Evolutionary conservation across 2,113 vertebrate genomes (phyloP).

Genomic region (Thunnus thynnus): DNA sequence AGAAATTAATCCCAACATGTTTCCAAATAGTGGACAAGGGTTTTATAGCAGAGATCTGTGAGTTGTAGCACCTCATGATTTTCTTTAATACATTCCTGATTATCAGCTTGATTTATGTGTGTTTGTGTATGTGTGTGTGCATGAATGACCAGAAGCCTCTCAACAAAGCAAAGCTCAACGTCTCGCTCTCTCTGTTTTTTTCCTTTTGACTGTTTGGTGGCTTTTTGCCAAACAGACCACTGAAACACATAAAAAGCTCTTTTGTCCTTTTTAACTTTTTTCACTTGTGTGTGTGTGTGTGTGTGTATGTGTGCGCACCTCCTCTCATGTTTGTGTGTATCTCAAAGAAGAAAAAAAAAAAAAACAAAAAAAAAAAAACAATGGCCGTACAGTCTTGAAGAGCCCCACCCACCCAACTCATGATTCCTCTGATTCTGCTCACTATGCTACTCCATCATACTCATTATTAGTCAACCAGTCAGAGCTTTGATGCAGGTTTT

Average conservation of each 20-base stretch:
- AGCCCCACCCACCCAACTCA: slow-evolving; percentile 80
- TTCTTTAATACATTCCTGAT: slow-evolving; percentile 6
- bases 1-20: background rate
- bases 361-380: slow-evolving; percentile 73
- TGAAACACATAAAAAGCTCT: slow-evolving; percentile 72
- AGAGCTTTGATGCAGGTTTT: slow-evolving; percentile 37
- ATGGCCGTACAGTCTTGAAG: slow-evolving; percentile 86
- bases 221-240: slow-evolving; percentile 50
- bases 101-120: slow-evolving; percentile 18
- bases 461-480: slow-evolving; percentile 28
- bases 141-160: slow-evolving; percentile 33
- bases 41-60: background rate
- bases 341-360: slow-evolving; percentile 42
- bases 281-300: slow-evolving; percentile 75
- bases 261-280: slow-evolving; percentile 84
- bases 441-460: slow-evolving; percentile 54
- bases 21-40: background rate
- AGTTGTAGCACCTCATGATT: slow-evolving; percentile 22
- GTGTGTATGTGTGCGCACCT: slow-evolving; percentile 51
- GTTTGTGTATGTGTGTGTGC: slow-evolving; percentile 15
- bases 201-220: slow-evolving; percentile 35
- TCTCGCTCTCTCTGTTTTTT: slow-evolving; percentile 31
- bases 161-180: slow-evolving; percentile 32
- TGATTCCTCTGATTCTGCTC: slow-evolving; percentile 69
- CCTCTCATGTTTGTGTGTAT: slow-evolving; percentile 69